phyloP scores from a whole-genome alignment of 2,797 vertebrate species.

The Trachurus trachurus region DNA sequence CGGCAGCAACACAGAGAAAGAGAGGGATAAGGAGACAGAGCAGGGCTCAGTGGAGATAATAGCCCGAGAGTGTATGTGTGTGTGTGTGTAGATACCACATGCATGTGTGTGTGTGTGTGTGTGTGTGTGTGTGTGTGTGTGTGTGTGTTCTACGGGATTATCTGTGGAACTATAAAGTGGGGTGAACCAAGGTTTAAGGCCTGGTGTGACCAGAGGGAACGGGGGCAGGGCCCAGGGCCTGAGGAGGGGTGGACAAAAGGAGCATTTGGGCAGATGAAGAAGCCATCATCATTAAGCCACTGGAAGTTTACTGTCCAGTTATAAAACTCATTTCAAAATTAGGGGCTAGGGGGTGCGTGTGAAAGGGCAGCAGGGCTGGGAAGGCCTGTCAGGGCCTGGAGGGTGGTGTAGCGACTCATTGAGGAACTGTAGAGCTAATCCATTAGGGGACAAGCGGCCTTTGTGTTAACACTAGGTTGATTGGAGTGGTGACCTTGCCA shows the following conservation, averaged over 20 bases:
- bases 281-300: conserved; percentile 96
- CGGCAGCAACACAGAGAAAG: conserved; percentile 83
- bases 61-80: conserved; percentile 66
- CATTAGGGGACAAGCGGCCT: conserved; percentile 79
- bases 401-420: conserved; percentile 34
- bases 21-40: conserved; percentile 80
- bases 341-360: conserved; percentile 70
- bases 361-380: conserved; percentile 70
- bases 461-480: conserved; percentile 81
- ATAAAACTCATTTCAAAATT: conserved; percentile 90
- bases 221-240: conserved; percentile 78
- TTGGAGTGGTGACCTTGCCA: conserved; percentile 85
- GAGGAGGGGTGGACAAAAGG: conserved; percentile 89
- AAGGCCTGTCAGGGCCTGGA: conserved; percentile 53
- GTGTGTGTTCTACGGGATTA: conserved; percentile 87
- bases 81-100: conserved; percentile 7
- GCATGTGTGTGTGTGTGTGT: conserved; percentile 43
- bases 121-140: conserved; percentile 27
- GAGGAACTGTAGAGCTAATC: conserved; percentile 74
- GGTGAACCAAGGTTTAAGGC: conserved; percentile 87
- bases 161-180: conserved; percentile 89
- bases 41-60: conserved; percentile 71
- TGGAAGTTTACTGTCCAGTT: conserved; percentile 91
- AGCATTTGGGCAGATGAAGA: conserved; percentile 97
- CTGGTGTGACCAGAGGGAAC: conserved; percentile 79